Evolutionary conservation across 2,113 vertebrate species (phyloP), one percentile per base, ranked within the genome.

Genomic region (Hylia prasina): DNA sequence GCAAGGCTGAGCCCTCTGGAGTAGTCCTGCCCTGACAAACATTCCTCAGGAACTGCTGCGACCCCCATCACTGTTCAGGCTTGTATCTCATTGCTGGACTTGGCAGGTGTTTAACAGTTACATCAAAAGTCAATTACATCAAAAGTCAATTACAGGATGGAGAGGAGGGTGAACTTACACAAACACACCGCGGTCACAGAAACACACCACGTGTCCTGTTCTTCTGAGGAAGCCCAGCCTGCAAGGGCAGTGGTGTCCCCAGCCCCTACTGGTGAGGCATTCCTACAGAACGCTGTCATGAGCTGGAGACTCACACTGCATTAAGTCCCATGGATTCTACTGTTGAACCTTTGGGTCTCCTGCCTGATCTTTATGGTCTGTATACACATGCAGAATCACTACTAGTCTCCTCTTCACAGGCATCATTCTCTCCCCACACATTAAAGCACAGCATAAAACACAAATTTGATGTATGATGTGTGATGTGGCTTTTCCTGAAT

Each of bases 161-260:
- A 64, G 24, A 84, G 51, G 51, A 75, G 42, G 17, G 18, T 64
- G 56, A 84, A 23, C 33, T 27, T 58, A 56, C 51, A 54, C 25
- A 64, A 95, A 47, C 22, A 66, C 7, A 21, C 6, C 0, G 5
- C 0, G 0, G 39, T 39, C 31, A n/a, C 2, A 54, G 64, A 80
- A 61, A 6, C n/a, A n/a, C n/a, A n/a, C n/a, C n/a, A n/a, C 0
- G 3, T 33, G 8, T 12, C 23, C 31, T 69, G 35, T 22, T 63
- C 33, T 81, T 79, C 53, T n/a, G 71, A 80, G 51, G 82, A 87
- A 69, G 45, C 20, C 22, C 68, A 71, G 39, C 35, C 27, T 44
- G 16, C 15, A 45, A 22, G 18, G 44, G 18, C 42, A 72, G 25
- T 21, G 39, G 44, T 51, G 51, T 50, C 15, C 45, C 35, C 40